Evolutionary conservation across 1,140 invertebrate species (phyloP).

Genomic region (Melanaphis sacchari): DNA sequence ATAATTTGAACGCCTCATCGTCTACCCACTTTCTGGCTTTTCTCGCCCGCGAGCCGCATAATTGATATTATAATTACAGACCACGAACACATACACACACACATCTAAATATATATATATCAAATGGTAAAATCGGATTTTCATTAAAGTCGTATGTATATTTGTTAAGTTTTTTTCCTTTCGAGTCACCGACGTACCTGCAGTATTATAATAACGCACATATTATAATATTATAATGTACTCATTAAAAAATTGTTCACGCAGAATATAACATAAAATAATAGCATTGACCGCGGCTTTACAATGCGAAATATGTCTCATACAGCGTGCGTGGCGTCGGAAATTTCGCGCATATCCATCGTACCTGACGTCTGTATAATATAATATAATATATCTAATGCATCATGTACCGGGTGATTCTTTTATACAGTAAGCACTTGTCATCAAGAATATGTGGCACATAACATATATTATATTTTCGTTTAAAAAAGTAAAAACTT

Average conservation of each 20-base stretch:
- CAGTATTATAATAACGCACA: neutral
- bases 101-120: no score
- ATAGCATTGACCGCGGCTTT: neutral
- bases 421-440: neutral
- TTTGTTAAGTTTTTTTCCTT: neutral
- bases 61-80: conserved; percentile 39
- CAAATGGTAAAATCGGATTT: neutral
- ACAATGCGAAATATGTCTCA: neutral
- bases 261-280: neutral
- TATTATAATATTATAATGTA: neutral
- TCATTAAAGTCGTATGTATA: neutral
- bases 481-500: no score
- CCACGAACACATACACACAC: neutral
- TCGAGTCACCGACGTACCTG: neutral
- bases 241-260: neutral
- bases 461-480: no score
- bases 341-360: neutral
- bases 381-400: neutral
- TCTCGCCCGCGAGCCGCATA: conserved; percentile 30
- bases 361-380: neutral
- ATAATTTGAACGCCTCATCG: conserved; percentile 21
- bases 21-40: conserved; percentile 10
- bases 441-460: neutral
- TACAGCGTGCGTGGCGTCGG: neutral
- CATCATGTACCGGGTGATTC: neutral